Percentiles rank a stretch among this genome's conserved stretches.
Evolutionary conservation across 2,888 invertebrate genomes (phyloP).

Genomic region (Xanthorhoe designata): DNA sequence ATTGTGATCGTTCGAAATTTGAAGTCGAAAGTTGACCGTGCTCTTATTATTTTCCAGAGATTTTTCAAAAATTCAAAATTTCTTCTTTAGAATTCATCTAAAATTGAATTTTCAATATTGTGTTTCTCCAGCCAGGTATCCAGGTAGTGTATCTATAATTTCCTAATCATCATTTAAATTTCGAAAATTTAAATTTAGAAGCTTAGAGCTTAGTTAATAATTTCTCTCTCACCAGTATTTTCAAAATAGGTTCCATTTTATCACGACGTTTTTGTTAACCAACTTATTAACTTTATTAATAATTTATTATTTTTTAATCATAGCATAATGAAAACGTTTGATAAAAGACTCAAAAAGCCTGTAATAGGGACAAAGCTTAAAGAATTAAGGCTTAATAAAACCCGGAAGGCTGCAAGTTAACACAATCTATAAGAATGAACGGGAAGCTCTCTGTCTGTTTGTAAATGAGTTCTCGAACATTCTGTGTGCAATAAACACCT

Average conservation of each 20-base stretch:
- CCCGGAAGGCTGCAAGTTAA: conserved; percentile 40
- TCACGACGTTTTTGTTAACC: too few relatives aligned
- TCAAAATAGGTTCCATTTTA: too few relatives aligned
- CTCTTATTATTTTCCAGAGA: too few relatives aligned
- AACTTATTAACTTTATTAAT: too few relatives aligned
- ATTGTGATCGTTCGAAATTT: neutral
- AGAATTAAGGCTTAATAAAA: neutral
- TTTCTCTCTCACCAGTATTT: neutral
- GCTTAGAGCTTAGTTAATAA: neutral
- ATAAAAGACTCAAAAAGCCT: too few relatives aligned
- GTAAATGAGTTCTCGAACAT: conserved; percentile 30
- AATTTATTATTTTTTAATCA: too few relatives aligned
- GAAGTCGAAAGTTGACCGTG: neutral
- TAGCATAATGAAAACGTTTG: too few relatives aligned
- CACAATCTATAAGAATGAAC: conserved; percentile 33
- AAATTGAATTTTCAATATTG: too few relatives aligned
- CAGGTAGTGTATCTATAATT: too few relatives aligned
- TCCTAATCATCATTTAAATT: neutral
- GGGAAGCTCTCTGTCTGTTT: conserved; percentile 31
- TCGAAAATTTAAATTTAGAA: neutral
- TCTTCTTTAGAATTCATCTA: too few relatives aligned
- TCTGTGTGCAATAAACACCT: conserved; percentile 41
- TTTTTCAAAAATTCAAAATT: too few relatives aligned
- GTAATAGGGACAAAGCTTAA: neutral
- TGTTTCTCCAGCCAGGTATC: too few relatives aligned